Conservation (phyloP, 2,113 vertebrate species). For the Stegostoma tigrinum region DNA sequence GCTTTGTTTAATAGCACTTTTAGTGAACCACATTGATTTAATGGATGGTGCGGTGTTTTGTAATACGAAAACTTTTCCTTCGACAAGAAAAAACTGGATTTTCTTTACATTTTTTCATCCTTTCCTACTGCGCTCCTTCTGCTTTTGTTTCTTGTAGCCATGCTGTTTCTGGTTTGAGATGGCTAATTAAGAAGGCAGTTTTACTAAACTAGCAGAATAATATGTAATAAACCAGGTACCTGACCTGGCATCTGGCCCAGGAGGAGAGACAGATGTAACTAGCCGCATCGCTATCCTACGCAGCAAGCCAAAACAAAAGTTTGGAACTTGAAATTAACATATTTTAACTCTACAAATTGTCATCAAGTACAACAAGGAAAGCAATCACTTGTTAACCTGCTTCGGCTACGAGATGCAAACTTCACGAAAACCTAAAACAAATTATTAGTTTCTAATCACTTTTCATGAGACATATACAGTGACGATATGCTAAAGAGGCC, state of each 20-base stretch:
- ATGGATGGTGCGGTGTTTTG: background rate
- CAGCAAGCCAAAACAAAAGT: background rate
- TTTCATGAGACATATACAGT: background rate
- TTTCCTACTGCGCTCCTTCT: background rate
- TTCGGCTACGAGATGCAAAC: background rate
- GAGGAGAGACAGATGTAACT: constrained; percentile 4
- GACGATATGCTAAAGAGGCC: no score
- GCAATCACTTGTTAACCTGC: background rate
- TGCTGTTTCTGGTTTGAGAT: constrained; percentile 4
- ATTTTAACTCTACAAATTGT: background rate
- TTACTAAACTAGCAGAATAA: background rate
- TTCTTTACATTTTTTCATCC: background rate
- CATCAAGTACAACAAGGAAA: background rate
- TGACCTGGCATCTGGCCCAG: background rate
- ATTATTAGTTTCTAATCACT: background rate
- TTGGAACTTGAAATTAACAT: background rate
- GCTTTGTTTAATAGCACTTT: background rate
- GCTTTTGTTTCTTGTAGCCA: background rate
- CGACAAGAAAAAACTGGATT: background rate
- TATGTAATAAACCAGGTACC: background rate
- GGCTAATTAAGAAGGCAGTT: constrained; percentile 2
- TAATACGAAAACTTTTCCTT: background rate
- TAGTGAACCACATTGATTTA: background rate
- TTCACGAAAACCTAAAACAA: background rate
- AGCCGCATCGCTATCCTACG: background rate